phyloP scores from a whole-genome alignment of 2,888 invertebrate species.

The Ornithoptera priamus region DNA sequence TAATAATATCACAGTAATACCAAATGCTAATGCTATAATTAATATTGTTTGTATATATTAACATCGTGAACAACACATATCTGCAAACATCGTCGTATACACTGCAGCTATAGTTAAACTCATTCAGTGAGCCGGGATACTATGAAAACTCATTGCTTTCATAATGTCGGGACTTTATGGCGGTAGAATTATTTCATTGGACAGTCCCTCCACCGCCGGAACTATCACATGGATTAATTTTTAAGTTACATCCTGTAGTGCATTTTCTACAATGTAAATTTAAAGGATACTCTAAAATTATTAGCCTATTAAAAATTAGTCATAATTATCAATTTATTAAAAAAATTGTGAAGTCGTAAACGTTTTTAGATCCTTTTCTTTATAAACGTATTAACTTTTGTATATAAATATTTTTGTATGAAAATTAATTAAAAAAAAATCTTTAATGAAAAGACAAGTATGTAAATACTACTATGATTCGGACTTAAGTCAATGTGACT shows the following conservation, averaged over 20 bases:
- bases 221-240: constrained; percentile 8
- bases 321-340: too few relatives aligned
- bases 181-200: constrained; percentile 11
- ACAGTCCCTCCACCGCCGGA: neutral
- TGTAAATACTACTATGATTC: too few relatives aligned
- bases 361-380: too few relatives aligned
- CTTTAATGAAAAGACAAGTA: neutral
- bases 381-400: neutral
- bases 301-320: neutral
- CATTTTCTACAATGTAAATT: neutral
- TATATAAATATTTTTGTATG: neutral
- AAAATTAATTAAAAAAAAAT: neutral
- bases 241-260: neutral
- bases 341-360: too few relatives aligned
- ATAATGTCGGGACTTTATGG: constrained; percentile 16
- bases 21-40: too few relatives aligned
- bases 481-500: too few relatives aligned
- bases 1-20: too few relatives aligned
- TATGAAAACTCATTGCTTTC: constrained; percentile 19
- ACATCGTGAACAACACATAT: too few relatives aligned
- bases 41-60: neutral
- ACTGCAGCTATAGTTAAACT: neutral
- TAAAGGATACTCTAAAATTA: neutral
- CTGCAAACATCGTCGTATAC: too few relatives aligned
- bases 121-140: constrained; percentile 7